Percentiles rank a stretch among this genome's conserved stretches.
Evolutionary conservation across 2,113 vertebrate genomes (phyloP).

Genomic region (Callopanchax toddi): DNA sequence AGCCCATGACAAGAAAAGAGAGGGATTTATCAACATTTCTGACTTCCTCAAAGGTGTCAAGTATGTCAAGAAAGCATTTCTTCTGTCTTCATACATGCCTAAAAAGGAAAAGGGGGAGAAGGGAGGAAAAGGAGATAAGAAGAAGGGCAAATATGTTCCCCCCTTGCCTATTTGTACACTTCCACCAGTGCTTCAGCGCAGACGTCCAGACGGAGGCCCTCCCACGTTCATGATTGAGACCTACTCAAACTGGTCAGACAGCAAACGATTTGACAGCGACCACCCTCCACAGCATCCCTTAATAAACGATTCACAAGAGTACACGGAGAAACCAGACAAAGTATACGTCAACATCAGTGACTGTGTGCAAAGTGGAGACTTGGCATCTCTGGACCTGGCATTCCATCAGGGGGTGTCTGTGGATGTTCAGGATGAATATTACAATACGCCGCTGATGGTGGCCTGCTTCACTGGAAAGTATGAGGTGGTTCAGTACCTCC

Average conservation of each 20-base stretch:
- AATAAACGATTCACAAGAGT: slow-evolving; percentile 90
- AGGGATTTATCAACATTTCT: slow-evolving; percentile 70
- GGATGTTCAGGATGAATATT: slow-evolving; percentile 86
- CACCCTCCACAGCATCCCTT: slow-evolving; percentile 84
- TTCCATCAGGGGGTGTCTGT: slow-evolving; percentile 86
- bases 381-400: slow-evolving; percentile 87
- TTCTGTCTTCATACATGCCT: slow-evolving; percentile 80
- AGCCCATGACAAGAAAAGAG: slow-evolving; percentile 71
- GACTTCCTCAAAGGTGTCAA: slow-evolving; percentile 91
- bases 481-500: slow-evolving; percentile 84
- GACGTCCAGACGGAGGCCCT: slow-evolving; percentile 81
- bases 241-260: slow-evolving; percentile 72
- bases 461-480: slow-evolving; percentile 86
- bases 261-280: slow-evolving; percentile 69
- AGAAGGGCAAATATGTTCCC: slow-evolving; percentile 76
- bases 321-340: slow-evolving; percentile 81
- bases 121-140: slow-evolving; percentile 70
- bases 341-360: slow-evolving; percentile 83
- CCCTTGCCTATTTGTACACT: slow-evolving; percentile 86
- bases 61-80: slow-evolving; percentile 84
- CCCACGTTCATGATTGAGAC: slow-evolving; percentile 87
- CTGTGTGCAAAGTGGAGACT: slow-evolving; percentile 84
- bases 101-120: slow-evolving; percentile 82
- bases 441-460: slow-evolving; percentile 91
- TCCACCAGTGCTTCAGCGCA: slow-evolving; percentile 52